Evolutionary conservation across 2,888 invertebrate genomes (phyloP).

Genomic region (Rotaria socialis): DNA sequence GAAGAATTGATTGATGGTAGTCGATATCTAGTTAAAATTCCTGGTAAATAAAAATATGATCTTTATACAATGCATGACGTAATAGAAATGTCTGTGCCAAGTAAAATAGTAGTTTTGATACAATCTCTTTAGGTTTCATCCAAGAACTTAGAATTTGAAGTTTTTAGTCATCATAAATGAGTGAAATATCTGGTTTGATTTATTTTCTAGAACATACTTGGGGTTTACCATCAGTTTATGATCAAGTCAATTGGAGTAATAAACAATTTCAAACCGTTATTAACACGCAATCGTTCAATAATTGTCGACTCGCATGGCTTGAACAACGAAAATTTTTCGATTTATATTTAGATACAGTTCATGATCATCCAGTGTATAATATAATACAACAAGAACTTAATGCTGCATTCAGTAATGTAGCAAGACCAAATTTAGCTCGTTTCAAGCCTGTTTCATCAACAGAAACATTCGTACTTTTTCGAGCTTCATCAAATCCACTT

Average conservation of each 20-base stretch:
- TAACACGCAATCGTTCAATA: conserved; percentile 48
- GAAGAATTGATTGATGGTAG: conserved; percentile 48
- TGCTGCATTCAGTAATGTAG: neutral
- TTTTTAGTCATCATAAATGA: too few species aligned
- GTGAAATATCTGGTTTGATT: too few species aligned
- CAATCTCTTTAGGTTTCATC: too few species aligned
- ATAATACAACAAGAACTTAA: conserved; percentile 49
- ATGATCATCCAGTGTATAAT: conserved; percentile 50
- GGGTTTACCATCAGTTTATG: conserved; percentile 51
- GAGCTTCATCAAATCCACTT: conserved; percentile 35
- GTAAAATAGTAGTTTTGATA: too few species aligned
- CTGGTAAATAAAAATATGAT: conserved; percentile 33
- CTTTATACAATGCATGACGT: too few species aligned
- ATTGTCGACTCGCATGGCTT: conserved; percentile 51
- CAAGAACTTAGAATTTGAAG: too few species aligned
- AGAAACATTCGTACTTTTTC: neutral
- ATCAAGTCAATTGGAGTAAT: conserved; percentile 51
- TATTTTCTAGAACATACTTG: conserved; percentile 52
- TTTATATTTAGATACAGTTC: conserved; percentile 50
- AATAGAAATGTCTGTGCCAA: too few species aligned
- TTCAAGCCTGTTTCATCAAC: neutral
- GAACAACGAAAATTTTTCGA: conserved; percentile 53
- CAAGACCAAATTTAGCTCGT: neutral
- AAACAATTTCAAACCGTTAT: neutral
- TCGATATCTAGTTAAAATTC: conserved; percentile 51